Conservation (phyloP, 2,113 vertebrate genomes). For the Pomatorhinus ruficollis region DNA sequence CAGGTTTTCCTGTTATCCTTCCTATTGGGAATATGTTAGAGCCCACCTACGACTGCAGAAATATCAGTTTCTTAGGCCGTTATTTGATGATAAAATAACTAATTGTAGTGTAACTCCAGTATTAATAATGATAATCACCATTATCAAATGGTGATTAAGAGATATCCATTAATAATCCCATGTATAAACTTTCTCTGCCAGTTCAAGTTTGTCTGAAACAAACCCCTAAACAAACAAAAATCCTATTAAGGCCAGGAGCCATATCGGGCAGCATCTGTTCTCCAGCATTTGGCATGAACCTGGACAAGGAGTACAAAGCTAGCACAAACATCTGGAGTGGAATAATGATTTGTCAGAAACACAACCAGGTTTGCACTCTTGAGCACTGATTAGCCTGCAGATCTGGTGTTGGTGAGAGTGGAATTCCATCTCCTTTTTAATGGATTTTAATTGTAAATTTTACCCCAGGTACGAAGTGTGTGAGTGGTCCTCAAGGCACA, state of each 20-base stretch:
- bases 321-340: not conserved
- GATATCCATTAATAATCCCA: not conserved
- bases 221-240: not conserved
- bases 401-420: not conserved
- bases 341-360: not conserved
- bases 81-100: not conserved
- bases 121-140: no score
- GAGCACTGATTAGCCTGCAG: not conserved
- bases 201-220: not conserved
- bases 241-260: not conserved
- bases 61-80: not conserved
- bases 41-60: not conserved
- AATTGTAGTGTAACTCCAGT: not conserved
- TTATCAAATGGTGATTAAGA: not conserved
- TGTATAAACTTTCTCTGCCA: not conserved
- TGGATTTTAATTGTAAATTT: not conserved
- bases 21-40: not conserved
- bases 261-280: not conserved
- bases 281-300: not conserved
- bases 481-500: not conserved
- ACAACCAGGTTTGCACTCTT: not conserved
- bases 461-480: not conserved
- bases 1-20: not conserved
- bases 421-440: not conserved
- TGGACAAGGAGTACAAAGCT: not conserved